Evolutionary conservation across 2,888 invertebrate species (phyloP), one percentile per base, ranked within the genome.

Genomic region (Drosophila leonis): DNA sequence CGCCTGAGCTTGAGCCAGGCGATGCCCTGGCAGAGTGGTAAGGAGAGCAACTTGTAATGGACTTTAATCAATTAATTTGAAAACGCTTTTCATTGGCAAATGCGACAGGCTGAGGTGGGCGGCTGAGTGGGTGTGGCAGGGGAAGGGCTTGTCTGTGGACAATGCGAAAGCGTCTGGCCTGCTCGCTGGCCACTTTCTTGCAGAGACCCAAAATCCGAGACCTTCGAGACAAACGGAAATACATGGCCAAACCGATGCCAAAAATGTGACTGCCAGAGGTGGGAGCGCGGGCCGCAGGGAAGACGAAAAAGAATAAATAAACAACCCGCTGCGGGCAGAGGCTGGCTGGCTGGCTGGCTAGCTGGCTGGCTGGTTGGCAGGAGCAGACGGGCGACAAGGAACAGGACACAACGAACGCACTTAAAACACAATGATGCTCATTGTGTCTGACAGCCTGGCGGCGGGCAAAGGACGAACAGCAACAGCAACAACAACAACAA

Each of bases 21-120:
- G 9, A 27, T 3, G 24, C 24, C 24, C 24, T 24, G 24, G 2
- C 24, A 24, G 24, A 24, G 24, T 24, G 4, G 24, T 3, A 65
- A 55, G 65, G 86, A 44, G 44, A 73, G 67, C 85, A 82, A 80
- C 89, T 89, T 88, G 88, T 88, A 88, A 88, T 88, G 87, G 89
- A 89, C 87, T 88, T 88, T 89, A 89, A 88, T 88, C 87, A 88
- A 88, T 88, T 88, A 88, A 88, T 88, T 89, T 88, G 89, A 84
- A 84, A 85, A 84, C 84, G 84, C 85, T 84, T 84, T 88, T 83
- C 84, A 84, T 88, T 83, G 85, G 75, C 81, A 69, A 69, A 74
- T 72, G 60, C 41, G 37, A 60, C 33, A 27, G 27, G 57, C 48
- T 42, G 41, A 5, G 7, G 1, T 10, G 7, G 8, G 48, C 39